These are phyloP conservation scores for Bubo bubo DNA, from an alignment of 2,113 vertebrate genomes.

Conservation along the genomic window DNA sequence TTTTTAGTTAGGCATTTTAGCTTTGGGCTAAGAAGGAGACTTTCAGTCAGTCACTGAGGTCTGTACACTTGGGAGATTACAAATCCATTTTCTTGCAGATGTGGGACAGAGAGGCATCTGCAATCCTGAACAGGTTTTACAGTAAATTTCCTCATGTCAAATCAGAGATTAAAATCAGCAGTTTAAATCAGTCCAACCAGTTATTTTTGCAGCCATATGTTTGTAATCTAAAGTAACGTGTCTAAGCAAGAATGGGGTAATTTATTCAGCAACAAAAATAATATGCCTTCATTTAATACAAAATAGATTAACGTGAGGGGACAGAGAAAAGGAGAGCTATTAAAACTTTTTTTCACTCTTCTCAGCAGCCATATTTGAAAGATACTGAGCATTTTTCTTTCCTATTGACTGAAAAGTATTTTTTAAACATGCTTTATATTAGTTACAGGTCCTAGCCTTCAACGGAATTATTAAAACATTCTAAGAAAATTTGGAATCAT, in stretches of 20 bases:
- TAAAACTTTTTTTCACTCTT: background rate
- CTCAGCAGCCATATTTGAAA: background rate
- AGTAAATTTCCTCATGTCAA: constrained; percentile 13
- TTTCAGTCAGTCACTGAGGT: background rate
- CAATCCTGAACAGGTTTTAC: background rate
- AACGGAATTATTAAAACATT: background rate
- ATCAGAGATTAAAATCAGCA: constrained; percentile 8
- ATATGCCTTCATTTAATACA: background rate
- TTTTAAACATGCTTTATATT: background rate
- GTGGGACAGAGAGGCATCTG: background rate
- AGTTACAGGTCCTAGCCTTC: background rate
- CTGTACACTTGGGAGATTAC: background rate
- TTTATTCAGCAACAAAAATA: background rate
- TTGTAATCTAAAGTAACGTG: background rate
- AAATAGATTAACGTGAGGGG: background rate
- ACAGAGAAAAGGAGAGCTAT: background rate
- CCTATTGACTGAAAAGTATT: background rate
- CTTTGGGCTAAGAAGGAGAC: background rate
- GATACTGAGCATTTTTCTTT: background rate
- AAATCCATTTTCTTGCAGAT: background rate
- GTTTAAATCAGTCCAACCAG: background rate
- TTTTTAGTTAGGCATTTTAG: background rate
- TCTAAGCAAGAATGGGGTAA: constrained; percentile 7
- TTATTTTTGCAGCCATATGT: constrained; percentile 5
- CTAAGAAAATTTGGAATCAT: background rate